Conservation (phyloP, 2,113 vertebrate species). For the Thunnus maccoyii region DNA sequence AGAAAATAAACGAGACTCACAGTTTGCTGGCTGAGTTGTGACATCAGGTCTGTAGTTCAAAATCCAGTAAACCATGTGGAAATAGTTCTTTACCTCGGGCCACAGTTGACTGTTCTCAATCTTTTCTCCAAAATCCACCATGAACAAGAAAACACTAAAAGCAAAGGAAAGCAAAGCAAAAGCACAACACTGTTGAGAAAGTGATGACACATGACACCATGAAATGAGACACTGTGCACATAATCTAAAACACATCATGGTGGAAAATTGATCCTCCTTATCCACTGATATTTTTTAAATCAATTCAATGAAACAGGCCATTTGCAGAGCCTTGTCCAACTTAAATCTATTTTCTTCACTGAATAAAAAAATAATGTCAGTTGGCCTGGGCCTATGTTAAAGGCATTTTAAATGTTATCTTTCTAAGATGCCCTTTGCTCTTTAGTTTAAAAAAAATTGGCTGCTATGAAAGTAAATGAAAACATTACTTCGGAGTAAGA, state of each 20-base stretch:
- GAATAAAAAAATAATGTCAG: not conserved
- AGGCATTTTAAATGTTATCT: not conserved
- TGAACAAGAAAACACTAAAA: slow-evolving; percentile 61
- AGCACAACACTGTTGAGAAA: slow-evolving; percentile 26
- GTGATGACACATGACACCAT: not conserved
- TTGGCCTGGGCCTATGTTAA: not conserved
- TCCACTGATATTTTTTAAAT: not conserved
- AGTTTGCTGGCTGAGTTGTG: slow-evolving; percentile 74
- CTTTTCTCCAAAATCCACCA: slow-evolving; percentile 63
- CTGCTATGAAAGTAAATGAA: no score
- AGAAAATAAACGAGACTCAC: slow-evolving; percentile 66
- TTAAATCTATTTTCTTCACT: not conserved
- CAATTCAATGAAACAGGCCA: not conserved
- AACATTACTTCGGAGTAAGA: no score
- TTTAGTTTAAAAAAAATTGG: no score
- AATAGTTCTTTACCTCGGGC: slow-evolving; percentile 74
- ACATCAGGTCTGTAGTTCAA: slow-evolving; percentile 76
- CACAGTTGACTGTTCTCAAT: slow-evolving; percentile 74
- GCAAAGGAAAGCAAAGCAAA: slow-evolving; percentile 34
- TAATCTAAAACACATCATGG: slow-evolving; percentile 9
- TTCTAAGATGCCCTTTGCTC: no score
- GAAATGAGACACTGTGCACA: not conserved
- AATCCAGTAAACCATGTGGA: slow-evolving; percentile 82
- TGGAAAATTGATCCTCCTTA: not conserved
- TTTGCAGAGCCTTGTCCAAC: not conserved